Conservation (phyloP, 1,140 invertebrate species). For the Brachionus sp. region DNA sequence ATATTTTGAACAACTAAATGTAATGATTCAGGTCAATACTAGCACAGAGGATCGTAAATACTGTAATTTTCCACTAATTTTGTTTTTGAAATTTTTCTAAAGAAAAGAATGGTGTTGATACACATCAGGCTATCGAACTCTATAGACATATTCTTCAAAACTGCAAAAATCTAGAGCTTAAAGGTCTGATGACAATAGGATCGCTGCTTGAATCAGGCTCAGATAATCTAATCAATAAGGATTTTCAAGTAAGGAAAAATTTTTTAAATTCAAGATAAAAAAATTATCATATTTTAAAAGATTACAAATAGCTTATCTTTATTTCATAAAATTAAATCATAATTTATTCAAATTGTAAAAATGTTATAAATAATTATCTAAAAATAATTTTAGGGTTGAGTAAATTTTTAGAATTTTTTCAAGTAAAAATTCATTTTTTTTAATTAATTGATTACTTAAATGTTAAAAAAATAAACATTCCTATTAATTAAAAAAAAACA, state of each 20-base stretch:
- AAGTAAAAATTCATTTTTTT: too few relatives aligned
- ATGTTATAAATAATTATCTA: too few relatives aligned
- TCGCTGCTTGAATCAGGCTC: constrained; percentile 72
- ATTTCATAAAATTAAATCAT: too few relatives aligned
- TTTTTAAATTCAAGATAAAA: not conserved
- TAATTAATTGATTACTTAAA: too few relatives aligned
- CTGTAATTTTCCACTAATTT: constrained; percentile 26
- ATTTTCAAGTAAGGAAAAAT: constrained; percentile 68
- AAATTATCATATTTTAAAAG: too few relatives aligned
- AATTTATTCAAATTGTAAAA: too few relatives aligned
- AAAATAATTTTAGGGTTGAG: too few relatives aligned
- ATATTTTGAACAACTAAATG: constrained; percentile 61
- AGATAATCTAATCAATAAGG: constrained; percentile 76
- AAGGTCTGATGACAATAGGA: constrained; percentile 95
- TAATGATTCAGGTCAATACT: constrained; percentile 82
- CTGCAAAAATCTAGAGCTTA: constrained; percentile 74
- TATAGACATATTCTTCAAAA: constrained; percentile 71
- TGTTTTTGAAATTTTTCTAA: constrained; percentile 44
- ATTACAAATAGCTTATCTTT: too few relatives aligned
- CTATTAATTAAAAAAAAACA: not conserved
- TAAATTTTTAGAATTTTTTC: too few relatives aligned
- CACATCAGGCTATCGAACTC: constrained; percentile 65
- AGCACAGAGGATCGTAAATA: constrained; percentile 79
- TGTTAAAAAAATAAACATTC: too few relatives aligned
- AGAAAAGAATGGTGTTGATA: constrained; percentile 16